Base-by-base conservation (phyloP, 2,888 invertebrate species). In the Herminia tarsipennalis region DNA sequence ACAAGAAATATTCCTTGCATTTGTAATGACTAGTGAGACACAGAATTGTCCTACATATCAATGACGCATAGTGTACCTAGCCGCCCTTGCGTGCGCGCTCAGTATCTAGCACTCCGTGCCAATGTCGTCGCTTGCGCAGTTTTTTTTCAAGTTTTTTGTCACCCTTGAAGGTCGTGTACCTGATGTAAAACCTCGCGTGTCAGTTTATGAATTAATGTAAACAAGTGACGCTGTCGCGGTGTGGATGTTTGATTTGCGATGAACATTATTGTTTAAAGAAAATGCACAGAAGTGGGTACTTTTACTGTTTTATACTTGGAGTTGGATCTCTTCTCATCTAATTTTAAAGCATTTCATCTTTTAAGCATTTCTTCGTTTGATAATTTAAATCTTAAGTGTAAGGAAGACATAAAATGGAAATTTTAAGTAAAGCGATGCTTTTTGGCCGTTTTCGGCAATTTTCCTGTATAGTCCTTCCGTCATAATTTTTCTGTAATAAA, bases 1-100 rank as follows among this genome's bases (percentile, higher is more conserved):
- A 6, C 3, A 8, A 13, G 13, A 13, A 5, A 2, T 28, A 27
- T 37, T 37, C 27, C 14, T 37, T 63, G 47, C 44, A 57, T n/a
- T n/a, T n/a, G n/a, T 46, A 41, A 39, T 34, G 16, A 46, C 46
- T 52, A 51, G 49, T 46, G 29, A 52, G 37, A 47, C 22, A 12
- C 5, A 9, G 22, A 28, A 3, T 24, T 64, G 66, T 73, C 71
- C 60, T 41, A 42, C 27, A 45, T 40, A 49, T 34, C 41, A 47
- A 24, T 63, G 69, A 68, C 71, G 68, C 66, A 72, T 76, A 56
- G 52, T 55, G 62, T 32, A 48, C 51, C 58, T 73, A 78, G 61
- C 70, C 77, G 83, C 81, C 82, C 83, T 88, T 86, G 90, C 90
- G 90, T 88, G 90, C 67, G 86, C 86, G 83, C 82, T 75, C 59